phyloP scores from a whole-genome alignment of 2,797 vertebrate genomes.

The Protonibea diacanthus region DNA sequence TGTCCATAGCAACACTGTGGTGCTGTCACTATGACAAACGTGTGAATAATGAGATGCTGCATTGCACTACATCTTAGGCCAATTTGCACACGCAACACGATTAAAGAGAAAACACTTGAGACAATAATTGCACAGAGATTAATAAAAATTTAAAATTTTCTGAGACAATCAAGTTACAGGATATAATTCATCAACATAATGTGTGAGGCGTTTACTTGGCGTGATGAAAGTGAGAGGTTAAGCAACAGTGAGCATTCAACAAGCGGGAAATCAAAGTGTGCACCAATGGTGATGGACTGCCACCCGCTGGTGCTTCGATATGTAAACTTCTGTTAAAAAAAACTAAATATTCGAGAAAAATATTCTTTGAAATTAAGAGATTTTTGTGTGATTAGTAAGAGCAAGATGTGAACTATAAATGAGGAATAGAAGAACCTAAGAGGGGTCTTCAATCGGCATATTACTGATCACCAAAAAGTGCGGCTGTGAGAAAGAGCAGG shows the following conservation, averaged over 20 bases:
- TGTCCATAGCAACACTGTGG: slow-evolving; percentile 61
- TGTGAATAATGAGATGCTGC: slow-evolving; percentile 46
- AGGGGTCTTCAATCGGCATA: background rate
- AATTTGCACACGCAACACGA: slow-evolving; percentile 20
- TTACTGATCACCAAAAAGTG: slow-evolving; percentile 32
- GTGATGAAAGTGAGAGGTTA: slow-evolving; percentile 1
- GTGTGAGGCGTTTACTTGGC: background rate
- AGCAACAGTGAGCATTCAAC: slow-evolving; percentile 6
- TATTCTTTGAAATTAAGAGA: background rate
- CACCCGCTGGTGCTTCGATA: slow-evolving; percentile 59
- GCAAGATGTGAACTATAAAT: slow-evolving; percentile 12
- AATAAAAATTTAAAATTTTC: background rate
- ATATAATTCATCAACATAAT: background rate
- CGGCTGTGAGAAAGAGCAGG: slow-evolving; percentile 33
- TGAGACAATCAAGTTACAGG: background rate
- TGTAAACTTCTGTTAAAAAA: background rate
- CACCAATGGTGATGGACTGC: slow-evolving; percentile 38
- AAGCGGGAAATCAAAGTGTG: slow-evolving; percentile 9
- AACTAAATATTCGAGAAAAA: background rate
- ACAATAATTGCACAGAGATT: background rate
- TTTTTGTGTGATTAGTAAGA: slow-evolving; percentile 15
- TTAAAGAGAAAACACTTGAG: background rate
- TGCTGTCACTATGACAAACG: slow-evolving; percentile 51
- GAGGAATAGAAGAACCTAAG: slow-evolving; percentile 11
- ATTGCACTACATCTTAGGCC: slow-evolving; percentile 18